Percentiles rank a stretch among this genome's conserved stretches.
Conservation (phyloP, 2,113 vertebrate genomes). For the Crotalus horridus region DNA sequence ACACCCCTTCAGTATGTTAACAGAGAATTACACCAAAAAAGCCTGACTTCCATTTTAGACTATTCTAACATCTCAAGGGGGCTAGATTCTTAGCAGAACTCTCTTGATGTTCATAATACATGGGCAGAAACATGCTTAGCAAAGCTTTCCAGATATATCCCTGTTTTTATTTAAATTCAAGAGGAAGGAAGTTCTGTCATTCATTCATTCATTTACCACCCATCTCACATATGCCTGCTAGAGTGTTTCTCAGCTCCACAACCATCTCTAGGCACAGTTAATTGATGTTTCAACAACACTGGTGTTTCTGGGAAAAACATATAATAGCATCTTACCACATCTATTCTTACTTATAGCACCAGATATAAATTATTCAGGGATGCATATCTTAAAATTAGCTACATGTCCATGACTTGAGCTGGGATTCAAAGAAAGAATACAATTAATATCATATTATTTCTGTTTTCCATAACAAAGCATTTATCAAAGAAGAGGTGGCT, state of each 20-base stretch:
- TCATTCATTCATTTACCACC: not conserved
- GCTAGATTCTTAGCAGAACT: not conserved
- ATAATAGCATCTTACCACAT: not conserved
- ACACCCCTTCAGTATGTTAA: not conserved
- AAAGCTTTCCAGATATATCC: not conserved
- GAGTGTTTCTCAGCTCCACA: not conserved
- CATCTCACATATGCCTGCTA: not conserved
- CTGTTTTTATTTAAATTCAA: not conserved
- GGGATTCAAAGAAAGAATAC: not conserved
- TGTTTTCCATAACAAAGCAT: constrained; percentile 1
- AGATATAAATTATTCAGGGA: not conserved
- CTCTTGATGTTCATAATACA: not conserved
- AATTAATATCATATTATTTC: not conserved
- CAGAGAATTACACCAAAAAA: not conserved
- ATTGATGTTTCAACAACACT: not conserved
- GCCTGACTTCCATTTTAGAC: not conserved
- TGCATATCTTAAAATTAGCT: not conserved
- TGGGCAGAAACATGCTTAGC: not conserved
- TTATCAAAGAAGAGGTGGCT: not conserved
- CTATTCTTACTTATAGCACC: not conserved
- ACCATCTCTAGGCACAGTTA: not conserved
- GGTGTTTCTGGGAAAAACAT: not conserved
- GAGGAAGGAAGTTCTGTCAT: not conserved
- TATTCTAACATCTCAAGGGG: not conserved
- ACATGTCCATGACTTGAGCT: not conserved